A percentile compares a stretch with the other conserved stretches of the same genome.
phyloP scores from a whole-genome alignment of 2,888 invertebrate genomes.

The Drosophila nigritarsus region DNA sequence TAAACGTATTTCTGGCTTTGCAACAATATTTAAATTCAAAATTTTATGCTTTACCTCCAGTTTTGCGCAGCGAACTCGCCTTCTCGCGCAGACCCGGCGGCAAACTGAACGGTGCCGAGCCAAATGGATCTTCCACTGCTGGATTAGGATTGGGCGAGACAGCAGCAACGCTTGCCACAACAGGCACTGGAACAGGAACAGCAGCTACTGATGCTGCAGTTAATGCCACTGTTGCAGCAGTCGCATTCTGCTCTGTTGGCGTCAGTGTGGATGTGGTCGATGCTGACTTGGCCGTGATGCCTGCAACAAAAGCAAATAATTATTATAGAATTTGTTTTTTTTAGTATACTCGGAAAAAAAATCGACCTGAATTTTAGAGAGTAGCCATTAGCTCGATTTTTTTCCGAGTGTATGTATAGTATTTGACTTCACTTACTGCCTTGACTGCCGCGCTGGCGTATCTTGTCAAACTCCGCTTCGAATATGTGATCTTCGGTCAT shows the following conservation, averaged over 20 bases:
- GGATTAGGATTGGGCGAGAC: slow-evolving; percentile 59
- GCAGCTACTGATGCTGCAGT: slow-evolving; percentile 11
- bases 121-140: slow-evolving; percentile 90
- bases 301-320: slow-evolving; percentile 49
- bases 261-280: slow-evolving; percentile 84
- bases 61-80: slow-evolving; percentile 84
- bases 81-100: slow-evolving; percentile 86
- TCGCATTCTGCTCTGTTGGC: slow-evolving; percentile 80
- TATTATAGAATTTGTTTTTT: neutral
- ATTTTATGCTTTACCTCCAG: slow-evolving; percentile 86
- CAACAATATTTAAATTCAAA: slow-evolving; percentile 55
- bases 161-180: slow-evolving; percentile 31
- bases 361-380: neutral
- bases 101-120: slow-evolving; percentile 92
- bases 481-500: slow-evolving; percentile 93
- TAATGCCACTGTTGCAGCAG: slow-evolving; percentile 61
- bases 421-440: slow-evolving; percentile 87
- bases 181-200: slow-evolving; percentile 12
- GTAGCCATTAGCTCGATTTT: too few relatives aligned
- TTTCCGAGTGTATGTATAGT: too few relatives aligned
- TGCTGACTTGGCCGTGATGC: slow-evolving; percentile 84
- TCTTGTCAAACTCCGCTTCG: slow-evolving; percentile 93
- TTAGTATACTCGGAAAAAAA: neutral
- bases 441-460: slow-evolving; percentile 90
- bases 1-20: slow-evolving; percentile 76